These are phyloP conservation scores for Kryptopterus vitreolus DNA, from an alignment of 2,797 vertebrate genomes.

Conservation along the genomic window DNA sequence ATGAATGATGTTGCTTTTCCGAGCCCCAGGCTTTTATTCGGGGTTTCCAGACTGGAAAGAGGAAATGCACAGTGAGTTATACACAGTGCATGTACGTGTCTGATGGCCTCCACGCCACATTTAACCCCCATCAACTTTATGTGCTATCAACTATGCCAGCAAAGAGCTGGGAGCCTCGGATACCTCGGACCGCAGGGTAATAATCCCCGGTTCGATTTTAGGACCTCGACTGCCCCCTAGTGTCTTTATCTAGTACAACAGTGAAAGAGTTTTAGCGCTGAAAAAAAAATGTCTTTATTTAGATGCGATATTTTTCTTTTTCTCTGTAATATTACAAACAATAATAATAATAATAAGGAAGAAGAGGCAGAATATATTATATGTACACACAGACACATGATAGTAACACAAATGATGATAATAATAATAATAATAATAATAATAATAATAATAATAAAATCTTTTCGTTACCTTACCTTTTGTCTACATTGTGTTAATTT, in stretches of 20 bases:
- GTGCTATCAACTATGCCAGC: conserved; percentile 28
- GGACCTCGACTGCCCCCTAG: conserved; percentile 56
- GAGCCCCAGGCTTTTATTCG: background rate
- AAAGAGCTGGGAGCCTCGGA: conserved; percentile 10
- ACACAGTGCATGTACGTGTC: conserved; percentile 12
- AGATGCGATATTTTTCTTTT: background rate
- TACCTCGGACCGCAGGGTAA: background rate
- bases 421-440: background rate
- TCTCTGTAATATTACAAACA: too few species aligned
- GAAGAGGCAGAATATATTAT: too few species aligned
- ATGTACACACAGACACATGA: too few species aligned
- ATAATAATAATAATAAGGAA: background rate
- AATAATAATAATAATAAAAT: too few species aligned
- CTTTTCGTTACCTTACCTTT: too few species aligned
- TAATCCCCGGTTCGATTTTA: background rate
- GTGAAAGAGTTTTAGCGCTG: background rate
- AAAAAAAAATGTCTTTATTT: background rate
- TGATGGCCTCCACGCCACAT: conserved; percentile 25
- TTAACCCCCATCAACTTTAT: conserved; percentile 32
- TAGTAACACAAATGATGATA: too few species aligned
- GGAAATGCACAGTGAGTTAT: conserved; percentile 4
- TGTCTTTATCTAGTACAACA: conserved; percentile 21
- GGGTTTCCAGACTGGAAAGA: conserved; percentile 6
- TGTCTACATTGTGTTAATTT: too few species aligned
- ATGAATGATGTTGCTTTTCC: background rate